Conservation (phyloP, 2,888 invertebrate species). For the Idaea biselata region DNA sequence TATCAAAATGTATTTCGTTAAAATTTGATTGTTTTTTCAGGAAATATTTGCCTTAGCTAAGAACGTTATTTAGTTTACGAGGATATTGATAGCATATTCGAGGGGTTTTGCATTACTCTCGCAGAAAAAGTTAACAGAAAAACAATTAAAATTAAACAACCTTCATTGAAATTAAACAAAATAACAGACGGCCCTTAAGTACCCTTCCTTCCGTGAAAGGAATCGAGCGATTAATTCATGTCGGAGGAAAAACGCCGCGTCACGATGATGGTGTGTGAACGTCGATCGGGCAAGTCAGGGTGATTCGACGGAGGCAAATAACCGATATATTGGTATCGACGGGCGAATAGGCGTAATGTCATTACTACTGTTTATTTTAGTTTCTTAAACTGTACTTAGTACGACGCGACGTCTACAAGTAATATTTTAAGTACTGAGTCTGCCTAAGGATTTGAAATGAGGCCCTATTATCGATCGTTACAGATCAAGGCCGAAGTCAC, state of each 20-base stretch:
- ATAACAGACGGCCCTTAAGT: slow-evolving; percentile 42
- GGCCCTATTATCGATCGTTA: neutral
- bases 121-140: slow-evolving; percentile 33
- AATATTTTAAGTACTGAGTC: neutral
- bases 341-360: slow-evolving; percentile 18
- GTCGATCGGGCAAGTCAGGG: slow-evolving; percentile 50
- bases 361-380: slow-evolving; percentile 25
- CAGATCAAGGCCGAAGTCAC: neutral
- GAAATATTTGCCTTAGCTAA: neutral
- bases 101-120: slow-evolving; percentile 11
- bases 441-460: neutral
- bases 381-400: neutral
- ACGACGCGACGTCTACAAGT: neutral
- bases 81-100: slow-evolving; percentile 6
- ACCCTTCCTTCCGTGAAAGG: slow-evolving; percentile 32
- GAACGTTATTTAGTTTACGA: neutral
- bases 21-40: neutral
- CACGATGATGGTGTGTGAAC: slow-evolving; percentile 54
- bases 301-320: slow-evolving; percentile 55
- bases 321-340: slow-evolving; percentile 60
- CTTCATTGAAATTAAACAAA: slow-evolving; percentile 57
- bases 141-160: slow-evolving; percentile 55
- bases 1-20: slow-evolving; percentile 16
- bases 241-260: slow-evolving; percentile 44
- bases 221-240: slow-evolving; percentile 60